Evolutionary conservation across 2,888 invertebrate genomes (phyloP), one percentile per base, ranked within the genome.

Genomic region (Carterocephalus palaemon): DNA sequence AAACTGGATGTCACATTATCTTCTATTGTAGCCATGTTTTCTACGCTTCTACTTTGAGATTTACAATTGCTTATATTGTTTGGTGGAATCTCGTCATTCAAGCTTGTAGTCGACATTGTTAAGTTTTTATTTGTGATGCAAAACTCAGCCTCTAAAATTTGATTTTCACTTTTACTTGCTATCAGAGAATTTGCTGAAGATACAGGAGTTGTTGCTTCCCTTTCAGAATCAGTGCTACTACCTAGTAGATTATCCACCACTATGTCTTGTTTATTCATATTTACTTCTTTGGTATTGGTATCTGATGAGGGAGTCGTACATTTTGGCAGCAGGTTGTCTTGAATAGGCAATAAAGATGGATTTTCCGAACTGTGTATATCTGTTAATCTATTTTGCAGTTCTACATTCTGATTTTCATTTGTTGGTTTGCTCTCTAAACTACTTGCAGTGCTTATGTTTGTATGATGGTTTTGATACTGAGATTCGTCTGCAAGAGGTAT

Each of bases 11-110:
- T 22, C n/a, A 17, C 10, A 1, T 54, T 52, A 20, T 59, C 54
- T 2, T 57, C 55, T 4, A 57, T 50, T 5, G 47, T 54, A 10
- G 67, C 68, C 57, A 85, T 70, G 52, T 84, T 78, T 55, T 85
- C 85, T 34, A 73, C 82, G 46, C 84, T 85, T 26, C 60, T 68
- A 36, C 84, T 85, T 0, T 64, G 52, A 0, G 70, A 65, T 46
- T 73, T 71, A 32, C 26, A 23, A 68, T 56, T 4, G 31, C 32
- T 45, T 1, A 56, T 49, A 40, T 54, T 67, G 7, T 61, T 57
- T 15, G 50, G 49, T 20, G 41, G 34, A 34, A 43, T 17, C 24
- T 53, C 36, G 8, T 79, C 78, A 47, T 78, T 60, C 41, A 86
- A 61, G 49, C 83, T 84, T 7, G 67, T 52, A 0, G 76, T 73